These are phyloP conservation scores for Erythrocercus mccallii DNA, from an alignment of 2,113 vertebrate species.

Conservation along the genomic window DNA sequence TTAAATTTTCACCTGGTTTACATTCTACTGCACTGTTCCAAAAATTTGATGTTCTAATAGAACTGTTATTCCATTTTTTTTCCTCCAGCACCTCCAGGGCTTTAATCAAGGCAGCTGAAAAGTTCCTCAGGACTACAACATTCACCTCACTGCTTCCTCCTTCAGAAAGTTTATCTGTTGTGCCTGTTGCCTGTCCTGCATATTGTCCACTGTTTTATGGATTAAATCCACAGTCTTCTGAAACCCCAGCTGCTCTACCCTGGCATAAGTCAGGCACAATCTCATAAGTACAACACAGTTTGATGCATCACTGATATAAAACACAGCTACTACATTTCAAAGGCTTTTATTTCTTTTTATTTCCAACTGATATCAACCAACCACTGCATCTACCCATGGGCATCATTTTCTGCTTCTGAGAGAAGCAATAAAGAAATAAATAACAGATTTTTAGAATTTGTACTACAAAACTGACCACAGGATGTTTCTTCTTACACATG, in stretches of 20 bases:
- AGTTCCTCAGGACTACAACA: neutral
- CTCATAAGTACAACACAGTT: neutral
- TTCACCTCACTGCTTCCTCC: neutral
- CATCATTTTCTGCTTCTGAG: neutral
- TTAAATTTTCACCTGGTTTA: neutral
- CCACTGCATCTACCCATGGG: neutral
- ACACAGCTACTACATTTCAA: neutral
- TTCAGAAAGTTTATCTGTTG: neutral
- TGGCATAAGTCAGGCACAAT: neutral
- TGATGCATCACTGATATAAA: constrained; percentile 1
- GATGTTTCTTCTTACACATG: neutral
- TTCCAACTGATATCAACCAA: constrained; percentile 26
- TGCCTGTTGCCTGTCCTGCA: neutral
- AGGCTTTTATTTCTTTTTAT: constrained; percentile 28
- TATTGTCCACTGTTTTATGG: neutral
- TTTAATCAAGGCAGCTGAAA: neutral
- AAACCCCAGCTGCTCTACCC: neutral
- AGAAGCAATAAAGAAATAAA: neutral
- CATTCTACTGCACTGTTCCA: neutral
- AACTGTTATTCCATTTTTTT: neutral
- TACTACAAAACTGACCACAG: neutral
- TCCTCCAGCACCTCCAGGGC: neutral
- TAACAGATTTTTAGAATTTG: constrained; percentile 1
- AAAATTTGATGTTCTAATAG: neutral
- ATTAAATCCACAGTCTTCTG: neutral